Base-by-base conservation (phyloP, 2,888 invertebrate species). In the Eupeodes luniger region DNA sequence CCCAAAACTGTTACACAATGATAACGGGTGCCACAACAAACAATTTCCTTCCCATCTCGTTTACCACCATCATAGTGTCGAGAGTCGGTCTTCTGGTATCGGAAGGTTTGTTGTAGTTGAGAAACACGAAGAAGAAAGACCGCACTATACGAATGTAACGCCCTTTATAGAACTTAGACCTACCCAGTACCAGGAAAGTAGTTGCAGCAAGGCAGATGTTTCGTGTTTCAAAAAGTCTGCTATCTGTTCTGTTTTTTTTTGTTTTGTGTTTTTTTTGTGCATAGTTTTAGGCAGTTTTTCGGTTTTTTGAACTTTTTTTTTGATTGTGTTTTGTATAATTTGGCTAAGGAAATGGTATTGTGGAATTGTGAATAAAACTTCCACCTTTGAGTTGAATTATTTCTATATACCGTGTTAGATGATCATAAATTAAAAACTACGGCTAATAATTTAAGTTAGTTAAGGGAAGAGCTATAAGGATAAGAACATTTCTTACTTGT, bases 391-490 rank as follows among this genome's bases (percentile, higher is more conserved):
- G 40, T 40, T 40, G 40, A 40, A 40, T 40, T 40, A 40, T 40
- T 7, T 40, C 5, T 7, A 7, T 7, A 16, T 70, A 57, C 51
- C 88, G 88, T 88, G 88, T 69, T 40, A 85, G 77, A 75, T 81
- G 81, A 64, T 81, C 85, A 85, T 88, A 88, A 88, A 88, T 88
- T 81, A 85, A 69, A 78, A 85, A 59, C 85, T 85, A 85, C 78
- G 74, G 78, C 88, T 88, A 78, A 88, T 88, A 88, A 88, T 78
- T 88, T 64, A 88, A 78, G 74, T 88, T 36, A 57, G 75, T 67
- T 36, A 44, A 51, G 16, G 67, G 47, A 72, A 61, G 49, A n/a
- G 5, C 40, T 40, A 16, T 40, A 16, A 53, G 69, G 74, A 80
- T 40, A 40, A 84, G 61, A 84, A 79, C 49, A 79, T 53, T 53